A percentile compares a stretch with the other conserved stretches of the same genome.
These are phyloP conservation scores for Xiphophorus couchianus DNA, from an alignment of 2,113 vertebrate genomes.

Conservation along the genomic window DNA sequence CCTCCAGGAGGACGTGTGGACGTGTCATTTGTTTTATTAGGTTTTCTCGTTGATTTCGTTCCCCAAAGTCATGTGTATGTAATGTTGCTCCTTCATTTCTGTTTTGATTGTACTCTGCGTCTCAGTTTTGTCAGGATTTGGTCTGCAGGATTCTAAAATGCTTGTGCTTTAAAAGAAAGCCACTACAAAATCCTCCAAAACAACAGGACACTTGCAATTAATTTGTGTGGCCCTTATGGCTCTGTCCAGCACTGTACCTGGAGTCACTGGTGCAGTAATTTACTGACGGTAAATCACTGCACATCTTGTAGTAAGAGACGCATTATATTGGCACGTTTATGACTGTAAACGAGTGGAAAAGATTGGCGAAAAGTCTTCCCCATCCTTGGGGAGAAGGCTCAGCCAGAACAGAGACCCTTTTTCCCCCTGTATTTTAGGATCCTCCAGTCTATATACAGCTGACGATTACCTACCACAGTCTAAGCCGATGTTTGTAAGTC, in stretches of 20 bases:
- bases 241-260: conserved; percentile 22
- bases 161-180: conserved; percentile 27
- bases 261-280: background rate
- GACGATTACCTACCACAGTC: conserved; percentile 67
- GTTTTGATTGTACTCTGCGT: conserved; percentile 60
- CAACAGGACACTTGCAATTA: conserved; percentile 26
- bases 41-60: conserved; percentile 56
- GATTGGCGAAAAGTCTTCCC: conserved; percentile 59
- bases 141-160: conserved; percentile 79
- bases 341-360: conserved; percentile 61
- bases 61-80: conserved; percentile 64
- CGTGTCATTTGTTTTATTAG: conserved; percentile 60
- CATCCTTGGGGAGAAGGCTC: conserved; percentile 33
- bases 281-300: conserved; percentile 41
- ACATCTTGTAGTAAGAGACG: conserved; percentile 52
- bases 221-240: conserved; percentile 21
- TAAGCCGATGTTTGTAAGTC: conserved; percentile 55
- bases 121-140: conserved; percentile 70
- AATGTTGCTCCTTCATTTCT: conserved; percentile 63
- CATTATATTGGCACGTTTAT: conserved; percentile 57
- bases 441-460: conserved; percentile 75
- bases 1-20: conserved; percentile 69
- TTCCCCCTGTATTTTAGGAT: conserved; percentile 76
- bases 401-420: conserved; percentile 67
- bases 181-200: conserved; percentile 34